Conservation (phyloP, 2,797 vertebrate genomes). For the Pseudotriccus pelzelni region DNA sequence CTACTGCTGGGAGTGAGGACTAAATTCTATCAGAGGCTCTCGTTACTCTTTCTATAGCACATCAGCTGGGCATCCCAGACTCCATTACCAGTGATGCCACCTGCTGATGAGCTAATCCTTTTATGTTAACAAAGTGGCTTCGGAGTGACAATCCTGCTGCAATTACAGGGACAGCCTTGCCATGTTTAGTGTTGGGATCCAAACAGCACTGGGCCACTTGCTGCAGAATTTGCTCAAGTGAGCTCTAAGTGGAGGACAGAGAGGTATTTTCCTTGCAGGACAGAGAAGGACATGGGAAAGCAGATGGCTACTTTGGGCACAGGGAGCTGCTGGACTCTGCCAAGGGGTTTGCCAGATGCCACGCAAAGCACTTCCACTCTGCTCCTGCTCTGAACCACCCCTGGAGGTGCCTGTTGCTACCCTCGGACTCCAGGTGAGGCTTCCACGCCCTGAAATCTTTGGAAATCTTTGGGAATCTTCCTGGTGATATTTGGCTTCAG, state of each 20-base stretch:
- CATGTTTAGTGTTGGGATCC: rapidly evolving
- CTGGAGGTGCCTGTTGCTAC: not conserved
- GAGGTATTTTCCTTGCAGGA: not conserved
- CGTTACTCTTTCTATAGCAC: not conserved
- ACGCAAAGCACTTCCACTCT: rapidly evolving
- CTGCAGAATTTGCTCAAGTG: not conserved
- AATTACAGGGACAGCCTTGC: not conserved
- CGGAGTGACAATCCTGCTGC: not conserved
- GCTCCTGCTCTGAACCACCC: not conserved
- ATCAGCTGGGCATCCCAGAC: not conserved
- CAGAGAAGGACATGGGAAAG: not conserved
- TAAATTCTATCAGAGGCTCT: not conserved
- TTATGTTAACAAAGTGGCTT: not conserved
- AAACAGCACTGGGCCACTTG: not conserved
- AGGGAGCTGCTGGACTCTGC: not conserved
- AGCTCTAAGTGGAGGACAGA: not conserved
- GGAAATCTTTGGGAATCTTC: not conserved
- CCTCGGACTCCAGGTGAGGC: rapidly evolving
- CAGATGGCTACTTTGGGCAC: rapidly evolving
- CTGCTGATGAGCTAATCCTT: not conserved
- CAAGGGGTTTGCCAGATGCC: rapidly evolving
- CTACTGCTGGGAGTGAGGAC: not conserved
- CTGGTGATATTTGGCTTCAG: not conserved
- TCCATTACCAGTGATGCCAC: not conserved
- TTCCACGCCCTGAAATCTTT: not conserved